These are phyloP conservation scores for Crotalus helleri DNA, from an alignment of 2,113 vertebrate species.

Conservation along the genomic window DNA sequence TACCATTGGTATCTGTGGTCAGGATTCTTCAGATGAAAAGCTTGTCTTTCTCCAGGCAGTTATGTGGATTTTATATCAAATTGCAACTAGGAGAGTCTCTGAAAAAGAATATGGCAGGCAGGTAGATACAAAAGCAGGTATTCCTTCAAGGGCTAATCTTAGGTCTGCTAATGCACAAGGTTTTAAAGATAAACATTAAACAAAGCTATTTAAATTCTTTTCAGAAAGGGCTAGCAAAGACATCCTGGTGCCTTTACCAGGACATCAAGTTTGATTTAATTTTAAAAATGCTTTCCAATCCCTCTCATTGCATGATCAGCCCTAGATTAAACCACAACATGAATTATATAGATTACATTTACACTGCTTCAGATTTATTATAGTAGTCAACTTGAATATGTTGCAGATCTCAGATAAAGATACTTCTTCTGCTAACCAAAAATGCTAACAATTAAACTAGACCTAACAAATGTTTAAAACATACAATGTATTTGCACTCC, in stretches of 20 bases:
- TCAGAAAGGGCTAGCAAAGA: background rate
- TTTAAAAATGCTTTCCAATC: background rate
- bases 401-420: background rate
- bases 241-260: background rate
- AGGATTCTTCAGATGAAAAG: background rate
- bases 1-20: background rate
- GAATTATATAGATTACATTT: background rate
- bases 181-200: background rate
- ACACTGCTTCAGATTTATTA: background rate
- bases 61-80: background rate
- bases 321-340: background rate
- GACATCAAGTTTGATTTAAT: background rate
- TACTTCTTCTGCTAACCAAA: background rate
- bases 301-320: background rate
- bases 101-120: background rate
- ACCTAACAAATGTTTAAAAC: background rate
- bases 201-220: background rate
- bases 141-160: background rate
- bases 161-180: background rate
- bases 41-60: background rate
- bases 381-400: background rate
- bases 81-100: background rate
- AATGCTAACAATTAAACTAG: background rate
- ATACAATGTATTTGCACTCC: background rate
- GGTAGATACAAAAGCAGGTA: background rate